Conservation (phyloP, 2,113 vertebrate genomes). For the Brienomyrus longianalis region DNA sequence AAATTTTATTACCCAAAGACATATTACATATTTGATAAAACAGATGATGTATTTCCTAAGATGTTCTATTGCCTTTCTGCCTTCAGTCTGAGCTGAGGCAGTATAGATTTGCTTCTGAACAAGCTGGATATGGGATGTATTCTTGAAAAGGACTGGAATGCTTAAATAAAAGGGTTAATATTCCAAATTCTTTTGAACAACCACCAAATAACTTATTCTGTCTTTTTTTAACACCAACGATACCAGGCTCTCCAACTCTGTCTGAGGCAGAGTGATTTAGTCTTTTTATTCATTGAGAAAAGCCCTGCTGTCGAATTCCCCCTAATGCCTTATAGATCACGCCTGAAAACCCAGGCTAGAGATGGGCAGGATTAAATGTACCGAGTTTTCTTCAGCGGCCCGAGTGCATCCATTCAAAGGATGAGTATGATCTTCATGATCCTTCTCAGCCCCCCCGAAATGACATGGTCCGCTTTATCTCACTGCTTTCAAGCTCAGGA, state of each 20-base stretch:
- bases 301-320: constrained; percentile 49
- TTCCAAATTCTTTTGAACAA: neutral
- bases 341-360: constrained; percentile 3
- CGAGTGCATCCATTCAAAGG: constrained; percentile 25
- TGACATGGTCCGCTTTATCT: neutral
- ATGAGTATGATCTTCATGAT: neutral
- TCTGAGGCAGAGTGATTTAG: constrained; percentile 33
- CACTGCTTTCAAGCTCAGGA: neutral
- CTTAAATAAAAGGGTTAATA: neutral
- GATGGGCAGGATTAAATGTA: constrained; percentile 38
- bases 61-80: neutral
- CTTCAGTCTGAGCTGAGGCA: neutral
- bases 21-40: neutral
- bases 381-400: constrained; percentile 27
- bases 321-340: constrained; percentile 46
- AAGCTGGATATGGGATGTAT: neutral
- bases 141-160: neutral
- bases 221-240: neutral
- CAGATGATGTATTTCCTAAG: neutral
- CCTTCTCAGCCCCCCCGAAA: neutral
- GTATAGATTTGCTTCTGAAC: neutral
- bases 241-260: neutral
- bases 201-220: neutral
- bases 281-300: constrained; percentile 51
- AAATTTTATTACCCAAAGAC: neutral